Evolutionary conservation across 2,797 vertebrate genomes (phyloP).

Genomic region (Pogonophryne albipinna): DNA sequence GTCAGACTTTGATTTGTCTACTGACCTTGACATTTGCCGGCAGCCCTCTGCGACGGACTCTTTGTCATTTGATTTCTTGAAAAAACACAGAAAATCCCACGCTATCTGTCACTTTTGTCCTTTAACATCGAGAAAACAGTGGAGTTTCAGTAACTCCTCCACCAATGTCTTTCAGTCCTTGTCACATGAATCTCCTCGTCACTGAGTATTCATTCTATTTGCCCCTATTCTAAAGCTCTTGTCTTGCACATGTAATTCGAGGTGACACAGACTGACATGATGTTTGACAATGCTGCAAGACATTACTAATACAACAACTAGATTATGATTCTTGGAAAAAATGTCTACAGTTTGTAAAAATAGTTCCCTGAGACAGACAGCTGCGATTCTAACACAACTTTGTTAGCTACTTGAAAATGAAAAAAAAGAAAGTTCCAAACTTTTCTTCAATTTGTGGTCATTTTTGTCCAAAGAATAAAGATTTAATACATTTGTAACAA

Average conservation of each 20-base stretch:
- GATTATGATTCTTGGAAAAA: slow-evolving; percentile 24
- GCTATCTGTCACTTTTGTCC: slow-evolving; percentile 66
- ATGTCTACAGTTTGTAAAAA: slow-evolving; percentile 22
- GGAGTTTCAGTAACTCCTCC: slow-evolving; percentile 72
- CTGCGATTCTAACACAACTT: not conserved
- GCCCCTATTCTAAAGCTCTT: slow-evolving; percentile 26
- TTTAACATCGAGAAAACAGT: slow-evolving; percentile 34
- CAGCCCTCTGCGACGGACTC: slow-evolving; percentile 45
- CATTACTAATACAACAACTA: slow-evolving; percentile 30
- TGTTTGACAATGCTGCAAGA: slow-evolving; percentile 51
- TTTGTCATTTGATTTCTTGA: slow-evolving; percentile 54
- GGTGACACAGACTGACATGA: slow-evolving; percentile 27
- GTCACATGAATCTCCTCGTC: slow-evolving; percentile 37
- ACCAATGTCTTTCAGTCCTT: slow-evolving; percentile 35
- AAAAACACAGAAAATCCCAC: slow-evolving; percentile 60
- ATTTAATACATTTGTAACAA: not conserved
- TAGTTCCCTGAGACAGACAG: slow-evolving; percentile 2
- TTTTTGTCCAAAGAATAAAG: not conserved
- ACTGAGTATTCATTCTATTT: slow-evolving; percentile 4
- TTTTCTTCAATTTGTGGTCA: not conserved
- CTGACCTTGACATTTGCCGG: slow-evolving; percentile 66
- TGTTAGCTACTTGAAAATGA: not conserved
- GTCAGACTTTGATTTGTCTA: slow-evolving; percentile 46
- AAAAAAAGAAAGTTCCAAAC: not conserved
- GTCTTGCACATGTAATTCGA: slow-evolving; percentile 57